A percentile compares a stretch with the other conserved stretches of the same genome.
phyloP scores from a whole-genome alignment of 2,797 vertebrate species.

The Halcyon chelicuti region DNA sequence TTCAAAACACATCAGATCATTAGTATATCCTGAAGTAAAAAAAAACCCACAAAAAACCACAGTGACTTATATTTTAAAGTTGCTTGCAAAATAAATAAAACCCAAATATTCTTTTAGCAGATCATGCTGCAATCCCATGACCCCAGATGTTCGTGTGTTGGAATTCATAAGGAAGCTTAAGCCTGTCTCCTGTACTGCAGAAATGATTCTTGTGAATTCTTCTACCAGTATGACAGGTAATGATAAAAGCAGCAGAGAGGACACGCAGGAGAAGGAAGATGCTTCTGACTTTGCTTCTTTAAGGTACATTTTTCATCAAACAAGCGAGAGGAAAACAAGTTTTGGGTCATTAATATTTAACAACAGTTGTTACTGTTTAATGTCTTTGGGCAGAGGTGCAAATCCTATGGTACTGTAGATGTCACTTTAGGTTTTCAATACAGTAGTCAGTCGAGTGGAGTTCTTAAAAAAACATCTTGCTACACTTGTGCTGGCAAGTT shows the following conservation, averaged over 20 bases:
- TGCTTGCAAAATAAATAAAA: conserved; percentile 53
- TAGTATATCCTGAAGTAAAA: background rate
- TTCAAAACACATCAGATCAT: background rate
- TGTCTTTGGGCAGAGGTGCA: conserved; percentile 57
- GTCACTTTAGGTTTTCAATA: conserved; percentile 23
- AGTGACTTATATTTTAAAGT: background rate
- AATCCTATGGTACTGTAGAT: conserved; percentile 30
- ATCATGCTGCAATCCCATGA: background rate
- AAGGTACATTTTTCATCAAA: conserved; percentile 26
- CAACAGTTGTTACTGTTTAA: conserved; percentile 23
- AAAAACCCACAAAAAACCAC: background rate
- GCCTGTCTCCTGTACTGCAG: background rate
- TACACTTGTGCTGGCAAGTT: conserved; percentile 69
- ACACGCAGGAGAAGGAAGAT: background rate
- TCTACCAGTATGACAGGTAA: background rate
- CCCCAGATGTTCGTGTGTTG: background rate
- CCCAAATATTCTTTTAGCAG: background rate
- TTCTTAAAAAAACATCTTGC: conserved; percentile 63
- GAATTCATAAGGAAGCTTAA: conserved; percentile 3
- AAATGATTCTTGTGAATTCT: background rate
- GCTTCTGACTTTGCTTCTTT: conserved; percentile 39
- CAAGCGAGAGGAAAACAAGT: background rate
- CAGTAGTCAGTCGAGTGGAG: conserved; percentile 46
- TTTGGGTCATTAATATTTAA: background rate
- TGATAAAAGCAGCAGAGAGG: conserved; percentile 22